A percentile compares a stretch with the other conserved stretches of the same genome.
Conservation (phyloP, 92 coral and sea anemone genomes). For the Plumapathes pennacea region DNA sequence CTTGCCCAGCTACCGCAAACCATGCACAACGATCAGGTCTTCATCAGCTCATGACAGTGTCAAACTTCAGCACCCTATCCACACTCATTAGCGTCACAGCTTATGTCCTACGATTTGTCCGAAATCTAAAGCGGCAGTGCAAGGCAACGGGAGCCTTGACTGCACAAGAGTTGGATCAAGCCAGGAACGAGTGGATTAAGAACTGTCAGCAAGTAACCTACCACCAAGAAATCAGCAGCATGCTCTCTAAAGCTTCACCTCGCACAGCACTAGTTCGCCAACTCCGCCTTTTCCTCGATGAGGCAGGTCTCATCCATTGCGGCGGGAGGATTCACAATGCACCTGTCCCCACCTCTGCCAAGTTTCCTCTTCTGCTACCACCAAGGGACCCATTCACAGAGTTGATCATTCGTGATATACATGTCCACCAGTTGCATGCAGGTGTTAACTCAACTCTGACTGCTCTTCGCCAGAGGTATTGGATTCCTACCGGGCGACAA, state of each 20-base stretch:
- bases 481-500: slow-evolving; percentile 41
- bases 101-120: slow-evolving; percentile 23
- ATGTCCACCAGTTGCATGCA: slow-evolving; percentile 39
- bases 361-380: slow-evolving; percentile 41
- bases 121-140: slow-evolving; percentile 1
- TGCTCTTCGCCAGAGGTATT: slow-evolving; percentile 36
- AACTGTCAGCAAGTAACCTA: slow-evolving; percentile 4
- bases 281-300: slow-evolving; percentile 12
- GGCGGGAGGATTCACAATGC: slow-evolving; percentile 60
- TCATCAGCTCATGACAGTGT: slow-evolving; percentile 10
- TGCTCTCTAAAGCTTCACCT: slow-evolving; percentile 3
- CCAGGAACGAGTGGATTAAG: slow-evolving; percentile 18
- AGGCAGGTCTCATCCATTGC: slow-evolving; percentile 17
- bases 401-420: slow-evolving; percentile 25
- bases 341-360: slow-evolving; percentile 12
- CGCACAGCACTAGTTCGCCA: slow-evolving; percentile 18
- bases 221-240: slow-evolving; percentile 15
- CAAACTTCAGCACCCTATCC: slow-evolving; percentile 9
- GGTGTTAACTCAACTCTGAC: slow-evolving; percentile 46
- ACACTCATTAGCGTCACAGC: slow-evolving; percentile 17
- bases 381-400: slow-evolving; percentile 22
- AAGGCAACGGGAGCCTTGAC: slow-evolving; percentile 2
- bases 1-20: no score
- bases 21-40: slow-evolving; percentile 11
- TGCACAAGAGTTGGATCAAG: slow-evolving; percentile 10